phyloP scores from a whole-genome alignment of 2,797 vertebrate genomes.

The Echeneis naucrates region DNA sequence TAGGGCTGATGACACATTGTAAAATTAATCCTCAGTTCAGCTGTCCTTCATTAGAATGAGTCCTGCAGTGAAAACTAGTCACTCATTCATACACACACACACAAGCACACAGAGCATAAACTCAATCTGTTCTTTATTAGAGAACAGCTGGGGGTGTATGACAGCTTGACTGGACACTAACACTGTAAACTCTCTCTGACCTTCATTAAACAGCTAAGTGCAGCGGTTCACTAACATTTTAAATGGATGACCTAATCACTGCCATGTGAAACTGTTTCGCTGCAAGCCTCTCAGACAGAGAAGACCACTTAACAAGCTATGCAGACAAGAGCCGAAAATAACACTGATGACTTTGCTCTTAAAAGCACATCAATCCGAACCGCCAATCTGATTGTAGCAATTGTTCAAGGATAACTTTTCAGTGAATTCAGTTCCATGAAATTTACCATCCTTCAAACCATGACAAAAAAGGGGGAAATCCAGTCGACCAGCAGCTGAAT shows the following conservation, averaged over 20 bases:
- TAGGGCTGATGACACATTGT: conserved; percentile 69
- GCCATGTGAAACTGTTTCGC: conserved; percentile 62
- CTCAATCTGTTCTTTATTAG: conserved; percentile 81
- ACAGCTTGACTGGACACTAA: conserved; percentile 79
- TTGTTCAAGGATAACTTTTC: background rate
- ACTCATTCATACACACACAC: conserved; percentile 25
- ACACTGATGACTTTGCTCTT: conserved; percentile 17
- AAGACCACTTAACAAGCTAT: conserved; percentile 46
- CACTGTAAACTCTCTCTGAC: conserved; percentile 78
- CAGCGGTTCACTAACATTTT: conserved; percentile 68
- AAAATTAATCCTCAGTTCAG: conserved; percentile 76
- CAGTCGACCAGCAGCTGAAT: too few relatives aligned
- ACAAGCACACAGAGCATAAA: conserved; percentile 52
- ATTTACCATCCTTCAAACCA: background rate
- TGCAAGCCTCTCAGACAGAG: conserved; percentile 41
- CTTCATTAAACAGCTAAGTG: conserved; percentile 79
- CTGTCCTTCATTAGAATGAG: conserved; percentile 76
- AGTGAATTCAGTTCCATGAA: conserved; percentile 1
- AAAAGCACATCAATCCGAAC: conserved; percentile 19
- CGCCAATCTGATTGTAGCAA: background rate
- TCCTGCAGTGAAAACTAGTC: conserved; percentile 66
- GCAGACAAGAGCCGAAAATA: conserved; percentile 21
- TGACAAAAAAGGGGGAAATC: too few relatives aligned
- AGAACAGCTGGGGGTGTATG: conserved; percentile 79
- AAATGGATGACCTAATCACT: conserved; percentile 78